Conservation (phyloP, 1,140 invertebrate genomes). For the Euglossa dilemma region DNA sequence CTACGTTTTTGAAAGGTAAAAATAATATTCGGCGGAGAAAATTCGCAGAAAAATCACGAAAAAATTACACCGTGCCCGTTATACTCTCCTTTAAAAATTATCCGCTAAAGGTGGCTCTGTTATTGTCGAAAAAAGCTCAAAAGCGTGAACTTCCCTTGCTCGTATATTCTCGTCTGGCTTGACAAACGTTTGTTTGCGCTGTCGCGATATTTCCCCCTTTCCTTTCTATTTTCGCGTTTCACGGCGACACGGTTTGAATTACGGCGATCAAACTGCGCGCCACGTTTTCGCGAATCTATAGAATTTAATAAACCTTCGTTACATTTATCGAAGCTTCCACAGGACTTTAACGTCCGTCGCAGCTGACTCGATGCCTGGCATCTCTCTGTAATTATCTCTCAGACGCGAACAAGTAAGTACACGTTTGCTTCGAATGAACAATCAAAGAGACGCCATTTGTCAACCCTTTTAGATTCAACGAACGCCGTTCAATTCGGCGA, state of each 20-base stretch:
- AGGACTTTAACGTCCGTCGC: background rate
- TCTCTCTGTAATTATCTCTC: background rate
- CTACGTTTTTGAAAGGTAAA: too few species aligned
- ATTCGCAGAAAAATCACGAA: too few species aligned
- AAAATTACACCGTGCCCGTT: background rate
- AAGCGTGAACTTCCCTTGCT: constrained; percentile 25
- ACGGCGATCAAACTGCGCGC: background rate
- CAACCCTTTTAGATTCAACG: too few species aligned
- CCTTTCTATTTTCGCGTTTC: background rate
- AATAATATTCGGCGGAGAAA: background rate
- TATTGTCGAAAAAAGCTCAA: constrained; percentile 17
- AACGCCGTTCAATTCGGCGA: too few species aligned
- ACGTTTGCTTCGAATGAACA: too few species aligned
- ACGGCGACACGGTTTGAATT: constrained; percentile 2
- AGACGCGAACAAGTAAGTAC: too few species aligned
- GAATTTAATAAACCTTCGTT: constrained; percentile 7
- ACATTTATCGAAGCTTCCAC: background rate
- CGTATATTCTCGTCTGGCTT: constrained; percentile 34
- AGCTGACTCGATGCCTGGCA: background rate
- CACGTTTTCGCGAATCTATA: background rate
- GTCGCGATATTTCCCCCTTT: background rate
- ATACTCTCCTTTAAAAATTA: constrained; percentile 20
- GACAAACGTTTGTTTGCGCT: constrained; percentile 33
- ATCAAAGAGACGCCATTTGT: too few species aligned
- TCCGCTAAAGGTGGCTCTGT: constrained; percentile 27